phyloP scores from a whole-genome alignment of 2,888 invertebrate species.

The Ryuthela nishihirai region DNA sequence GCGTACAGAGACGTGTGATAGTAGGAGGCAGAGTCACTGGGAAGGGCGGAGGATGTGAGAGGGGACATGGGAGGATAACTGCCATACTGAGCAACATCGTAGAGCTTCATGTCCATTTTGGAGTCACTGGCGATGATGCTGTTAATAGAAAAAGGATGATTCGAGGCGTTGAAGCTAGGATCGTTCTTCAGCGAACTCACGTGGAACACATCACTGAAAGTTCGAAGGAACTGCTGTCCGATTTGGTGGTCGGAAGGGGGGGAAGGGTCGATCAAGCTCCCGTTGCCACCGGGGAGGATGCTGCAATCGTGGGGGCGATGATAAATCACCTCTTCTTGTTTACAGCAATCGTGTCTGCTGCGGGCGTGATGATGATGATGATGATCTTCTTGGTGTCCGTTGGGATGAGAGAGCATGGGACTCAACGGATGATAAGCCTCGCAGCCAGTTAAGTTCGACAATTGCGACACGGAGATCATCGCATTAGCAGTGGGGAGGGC shows the following conservation, averaged over 20 bases:
- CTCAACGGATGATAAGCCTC: conserved; percentile 12
- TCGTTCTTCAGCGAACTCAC: neutral
- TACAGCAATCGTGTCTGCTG: conserved; percentile 3
- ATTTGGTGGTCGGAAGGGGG: conserved; percentile 38
- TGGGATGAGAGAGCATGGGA: too few relatives aligned
- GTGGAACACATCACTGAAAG: neutral
- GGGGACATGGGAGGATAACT: too few relatives aligned
- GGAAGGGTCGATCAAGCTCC: conserved; percentile 55
- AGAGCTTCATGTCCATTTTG: conserved; percentile 32
- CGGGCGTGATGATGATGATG: too few relatives aligned
- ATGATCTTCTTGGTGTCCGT: too few relatives aligned
- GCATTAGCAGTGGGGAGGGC: too few relatives aligned
- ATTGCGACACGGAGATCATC: too few relatives aligned
- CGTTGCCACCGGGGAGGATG: conserved; percentile 51
- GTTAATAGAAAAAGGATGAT: conserved; percentile 94
- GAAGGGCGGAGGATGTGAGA: too few relatives aligned
- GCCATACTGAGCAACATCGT: too few relatives aligned
- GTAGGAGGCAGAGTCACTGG: too few relatives aligned
- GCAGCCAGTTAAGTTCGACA: too few relatives aligned
- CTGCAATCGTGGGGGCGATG: conserved; percentile 12
- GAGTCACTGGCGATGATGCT: conserved; percentile 67
- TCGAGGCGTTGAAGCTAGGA: conserved; percentile 46
- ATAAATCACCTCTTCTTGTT: conserved; percentile 14
- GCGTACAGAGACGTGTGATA: too few relatives aligned
- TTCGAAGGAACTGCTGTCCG: conserved; percentile 28